Evolutionary conservation across 2,113 vertebrate species (phyloP).

Genomic region (Zosterops borbonicus): DNA sequence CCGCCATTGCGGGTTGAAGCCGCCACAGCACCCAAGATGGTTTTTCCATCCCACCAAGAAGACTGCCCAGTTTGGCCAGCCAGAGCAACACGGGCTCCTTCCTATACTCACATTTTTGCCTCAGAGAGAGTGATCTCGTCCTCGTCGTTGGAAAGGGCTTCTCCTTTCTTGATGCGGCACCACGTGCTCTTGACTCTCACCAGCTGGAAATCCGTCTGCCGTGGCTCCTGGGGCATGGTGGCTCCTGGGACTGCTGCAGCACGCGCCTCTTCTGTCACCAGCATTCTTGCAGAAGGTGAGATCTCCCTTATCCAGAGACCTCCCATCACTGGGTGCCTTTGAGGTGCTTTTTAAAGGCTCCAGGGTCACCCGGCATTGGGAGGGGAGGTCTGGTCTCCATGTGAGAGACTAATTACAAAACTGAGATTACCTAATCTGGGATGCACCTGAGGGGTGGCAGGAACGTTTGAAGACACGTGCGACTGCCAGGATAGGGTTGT

Average conservation of each 20-base stretch:
- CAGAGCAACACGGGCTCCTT: background rate
- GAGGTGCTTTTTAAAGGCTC: constrained; percentile 59
- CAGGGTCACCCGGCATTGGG: background rate
- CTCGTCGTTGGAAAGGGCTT: constrained; percentile 23
- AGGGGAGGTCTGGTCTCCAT: constrained; percentile 9
- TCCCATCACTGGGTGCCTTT: background rate
- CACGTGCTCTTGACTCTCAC: constrained; percentile 76
- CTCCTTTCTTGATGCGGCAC: constrained; percentile 67
- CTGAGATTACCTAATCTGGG: constrained; percentile 48
- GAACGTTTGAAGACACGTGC: constrained; percentile 12
- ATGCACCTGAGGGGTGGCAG: background rate
- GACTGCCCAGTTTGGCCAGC: background rate
- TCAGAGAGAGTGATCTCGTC: constrained; percentile 62
- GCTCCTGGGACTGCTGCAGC: background rate
- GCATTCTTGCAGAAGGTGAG: constrained; percentile 30
- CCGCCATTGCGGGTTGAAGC: background rate
- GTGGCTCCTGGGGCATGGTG: background rate
- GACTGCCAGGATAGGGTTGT: constrained; percentile 4
- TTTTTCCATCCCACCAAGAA: background rate
- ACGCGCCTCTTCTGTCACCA: background rate
- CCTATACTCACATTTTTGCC: constrained; percentile 82
- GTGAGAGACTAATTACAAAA: constrained; percentile 37
- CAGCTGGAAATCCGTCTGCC: constrained; percentile 74
- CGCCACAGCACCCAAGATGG: accelerated
- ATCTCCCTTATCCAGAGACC: background rate